Evolutionary conservation across 64 coral and sea anemone genomes (phyloP), one percentile per base, ranked within the genome.

Genomic region (Hydrozoanthus tunicans): DNA sequence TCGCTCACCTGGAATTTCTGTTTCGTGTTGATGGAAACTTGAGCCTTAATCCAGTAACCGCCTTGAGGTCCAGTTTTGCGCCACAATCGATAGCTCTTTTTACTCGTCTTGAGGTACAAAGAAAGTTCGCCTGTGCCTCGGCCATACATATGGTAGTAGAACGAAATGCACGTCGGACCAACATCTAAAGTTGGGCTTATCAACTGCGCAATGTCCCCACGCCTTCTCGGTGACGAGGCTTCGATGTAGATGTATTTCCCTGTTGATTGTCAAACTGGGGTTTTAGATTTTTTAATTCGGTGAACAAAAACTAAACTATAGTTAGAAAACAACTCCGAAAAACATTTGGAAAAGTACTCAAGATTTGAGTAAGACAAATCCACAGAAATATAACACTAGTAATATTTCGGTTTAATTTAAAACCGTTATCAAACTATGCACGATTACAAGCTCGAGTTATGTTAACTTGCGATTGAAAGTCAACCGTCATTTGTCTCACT

Each of bases 211-310:
- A 56, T 17, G 11, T 86, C 64, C 4, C 83, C 66, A 23, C 17
- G 66, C 65, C 51, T 86, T 17, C 66, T 9, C 24, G 83, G 83
- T 60, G 23, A 7, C 5, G 83, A 86, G 53, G 66, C 65, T 72
- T 86, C 83, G 15, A 86, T 86, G 83, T 72, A 86, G 52, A 86
- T 58, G 83, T 86, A 86, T 55, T 72, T 86, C 58, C 83, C 83
- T 86, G 66, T 13, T 8, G 32, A 9, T 11, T 2, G 32, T 43
- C 32, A 43, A 43, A 43, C 32, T 43, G 32, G 32, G 32, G 32
- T 43, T 43, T 43, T 43, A 43, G 32, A 43, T 43, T 43, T 43
- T 43, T 43, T 43, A 43, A 43, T 43, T 43, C 32, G 2, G 32
- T 43, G 2, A 43, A 43, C 32, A 43, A 43, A 43, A 43, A 43